Percentiles rank a stretch among this genome's conserved stretches.
phyloP scores from a whole-genome alignment of 2,113 vertebrate species.

The Lates calcarifer region DNA sequence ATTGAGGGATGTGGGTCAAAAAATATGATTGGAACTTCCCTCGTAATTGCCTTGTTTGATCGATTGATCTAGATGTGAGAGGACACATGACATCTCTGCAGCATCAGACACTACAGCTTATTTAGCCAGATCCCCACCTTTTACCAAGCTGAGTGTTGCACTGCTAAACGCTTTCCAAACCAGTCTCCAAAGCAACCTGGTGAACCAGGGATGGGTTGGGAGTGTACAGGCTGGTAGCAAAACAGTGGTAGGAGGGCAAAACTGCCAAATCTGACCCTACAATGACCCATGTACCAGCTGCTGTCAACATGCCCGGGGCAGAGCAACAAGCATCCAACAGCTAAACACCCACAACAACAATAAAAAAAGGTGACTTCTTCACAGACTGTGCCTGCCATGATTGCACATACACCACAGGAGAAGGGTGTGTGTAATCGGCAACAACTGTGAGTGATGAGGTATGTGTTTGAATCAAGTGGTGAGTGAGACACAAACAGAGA shows the following conservation, averaged over 20 bases:
- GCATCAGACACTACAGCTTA: background rate
- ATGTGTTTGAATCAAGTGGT: background rate
- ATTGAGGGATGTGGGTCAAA: background rate
- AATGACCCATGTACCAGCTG: constrained; percentile 49
- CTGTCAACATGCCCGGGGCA: constrained; percentile 17
- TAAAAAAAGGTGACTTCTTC: background rate
- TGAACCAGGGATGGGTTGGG: background rate
- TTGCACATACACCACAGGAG: background rate
- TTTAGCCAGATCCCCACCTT: background rate
- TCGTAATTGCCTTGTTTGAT: background rate
- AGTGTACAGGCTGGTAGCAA: background rate
- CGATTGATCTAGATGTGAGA: background rate
- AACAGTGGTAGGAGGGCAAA: constrained; percentile 27
- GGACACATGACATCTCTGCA: background rate
- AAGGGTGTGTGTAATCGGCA: background rate
- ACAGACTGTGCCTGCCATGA: background rate
- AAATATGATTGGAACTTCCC: no score
- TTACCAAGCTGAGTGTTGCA: background rate
- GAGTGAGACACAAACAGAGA: constrained; percentile 6
- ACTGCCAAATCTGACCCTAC: constrained; percentile 24
- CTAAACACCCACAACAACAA: constrained; percentile 12
- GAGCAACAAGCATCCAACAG: constrained; percentile 14
- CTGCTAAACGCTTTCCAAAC: constrained; percentile 13
- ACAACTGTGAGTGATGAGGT: background rate
- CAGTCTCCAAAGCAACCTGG: constrained; percentile 39